Base-by-base conservation (phyloP, 2,888 invertebrate genomes). In the Galerucella nymphaeae region DNA sequence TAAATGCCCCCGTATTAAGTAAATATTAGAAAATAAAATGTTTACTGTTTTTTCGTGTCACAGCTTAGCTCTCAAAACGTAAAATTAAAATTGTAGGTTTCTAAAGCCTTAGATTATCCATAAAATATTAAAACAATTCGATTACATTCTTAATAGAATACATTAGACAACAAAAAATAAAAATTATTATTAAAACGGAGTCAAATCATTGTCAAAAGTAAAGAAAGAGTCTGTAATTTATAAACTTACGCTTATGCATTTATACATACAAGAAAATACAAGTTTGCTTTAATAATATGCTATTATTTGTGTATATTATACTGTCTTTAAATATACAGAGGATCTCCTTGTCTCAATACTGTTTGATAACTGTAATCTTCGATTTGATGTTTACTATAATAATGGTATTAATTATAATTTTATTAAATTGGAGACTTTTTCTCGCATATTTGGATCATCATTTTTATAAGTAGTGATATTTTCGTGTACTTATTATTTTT, bases 401-500 rank as follows among this genome's bases (percentile, higher is more conserved):
- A n/a, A n/a, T n/a, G n/a, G n/a, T n/a, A n/a, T n/a, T n/a, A n/a
- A n/a, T n/a, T n/a, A 23, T 3, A 3, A 23, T 23, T 23, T 3
- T 18, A 50, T 1, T 50, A 62, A 62, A 62, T 16, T 18, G 45
- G 16, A 45, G 62, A 16, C 45, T 62, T 62, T 62, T 18, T 62
- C 45, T 62, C 14, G 10, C 23, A 13, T 10, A 4, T 64, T 53
- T 30, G 30, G 45, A 20, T n/a, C 30, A 30, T 64, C 11, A 50
- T 20, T 65, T 30, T 67, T 48, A n/a, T 41, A 16, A 13, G 18
- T 18, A 30, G 48, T 48, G 59, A 58, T 59, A 45, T 59, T 58
- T 59, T 68, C 38, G 8, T 62, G 18, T 57, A 38, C 16, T 61
- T 61, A 16, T 64, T 45, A 45, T 65, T 65, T 70, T 71, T 71